A percentile compares a stretch with the other conserved stretches of the same genome.
Conservation (phyloP, 2,888 invertebrate species). For the Steinernema hermaphroditum region DNA sequence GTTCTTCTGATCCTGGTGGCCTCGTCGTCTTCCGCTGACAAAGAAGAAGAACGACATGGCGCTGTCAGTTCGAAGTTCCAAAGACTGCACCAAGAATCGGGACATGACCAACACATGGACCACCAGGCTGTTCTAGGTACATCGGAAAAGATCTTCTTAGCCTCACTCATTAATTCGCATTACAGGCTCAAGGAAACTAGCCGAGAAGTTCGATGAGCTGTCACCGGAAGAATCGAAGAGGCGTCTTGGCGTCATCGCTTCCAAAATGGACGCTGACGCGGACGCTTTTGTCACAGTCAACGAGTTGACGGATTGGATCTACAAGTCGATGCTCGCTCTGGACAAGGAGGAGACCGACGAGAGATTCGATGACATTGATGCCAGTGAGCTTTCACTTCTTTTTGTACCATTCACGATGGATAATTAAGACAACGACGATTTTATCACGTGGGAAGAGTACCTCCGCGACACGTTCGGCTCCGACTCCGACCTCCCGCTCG, state of each 20-base stretch:
- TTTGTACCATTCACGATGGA: neutral
- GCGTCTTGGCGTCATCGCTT: constrained; percentile 77
- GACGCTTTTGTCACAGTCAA: constrained; percentile 76
- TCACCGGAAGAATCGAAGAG: constrained; percentile 82
- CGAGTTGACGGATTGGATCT: constrained; percentile 82
- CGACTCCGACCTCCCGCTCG: constrained; percentile 69
- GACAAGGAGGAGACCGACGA: constrained; percentile 66
- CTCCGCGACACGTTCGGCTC: constrained; percentile 83
- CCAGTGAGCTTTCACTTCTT: constrained; percentile 57
- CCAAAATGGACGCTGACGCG: constrained; percentile 84
- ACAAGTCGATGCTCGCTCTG: constrained; percentile 80
- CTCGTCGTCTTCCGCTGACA: neutral
- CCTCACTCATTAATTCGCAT: neutral
- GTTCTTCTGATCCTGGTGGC: neutral
- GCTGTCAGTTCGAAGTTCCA: constrained; percentile 28
- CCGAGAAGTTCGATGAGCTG: constrained; percentile 86
- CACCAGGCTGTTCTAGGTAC: constrained; percentile 51
- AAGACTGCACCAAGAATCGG: constrained; percentile 36
- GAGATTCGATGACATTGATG: constrained; percentile 73
- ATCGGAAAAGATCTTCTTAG: neutral
- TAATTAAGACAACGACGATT: constrained; percentile 76
- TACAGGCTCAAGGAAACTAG: constrained; percentile 81
- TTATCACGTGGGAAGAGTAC: constrained; percentile 86
- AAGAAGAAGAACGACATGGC: constrained; percentile 24
- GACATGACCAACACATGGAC: constrained; percentile 43